Conservation (phyloP, 2,113 vertebrate genomes). For the Callaeas wilsoni region DNA sequence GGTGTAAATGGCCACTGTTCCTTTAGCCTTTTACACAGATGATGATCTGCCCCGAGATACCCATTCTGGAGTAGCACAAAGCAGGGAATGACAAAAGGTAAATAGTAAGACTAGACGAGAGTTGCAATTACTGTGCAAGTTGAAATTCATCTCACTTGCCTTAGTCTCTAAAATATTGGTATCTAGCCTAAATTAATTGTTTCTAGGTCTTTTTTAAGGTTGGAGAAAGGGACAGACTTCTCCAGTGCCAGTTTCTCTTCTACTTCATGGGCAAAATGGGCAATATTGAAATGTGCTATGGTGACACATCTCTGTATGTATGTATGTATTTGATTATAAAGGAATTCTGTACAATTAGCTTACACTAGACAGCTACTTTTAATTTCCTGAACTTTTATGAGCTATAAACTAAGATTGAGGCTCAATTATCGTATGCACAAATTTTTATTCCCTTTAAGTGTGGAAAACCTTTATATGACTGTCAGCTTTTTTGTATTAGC, state of each 20-base stretch:
- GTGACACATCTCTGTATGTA: not conserved
- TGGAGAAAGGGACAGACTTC: not conserved
- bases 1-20: not conserved
- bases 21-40: not conserved
- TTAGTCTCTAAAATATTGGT: not conserved
- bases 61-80: not conserved
- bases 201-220: not conserved
- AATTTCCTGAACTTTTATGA: conserved; percentile 17
- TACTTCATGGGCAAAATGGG: not conserved
- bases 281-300: not conserved
- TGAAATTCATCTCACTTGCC: not conserved
- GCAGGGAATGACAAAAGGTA: not conserved
- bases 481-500: not conserved
- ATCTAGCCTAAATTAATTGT: not conserved
- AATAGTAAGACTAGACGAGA: not conserved
- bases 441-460: not conserved
- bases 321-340: not conserved
- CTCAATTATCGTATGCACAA: not conserved
- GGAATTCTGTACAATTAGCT: not conserved
- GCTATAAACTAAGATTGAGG: not conserved
- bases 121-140: not conserved
- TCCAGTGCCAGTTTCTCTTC: not conserved
- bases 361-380: not conserved
- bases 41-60: rapidly evolving
- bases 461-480: not conserved